Evolutionary conservation across 2,113 vertebrate genomes (phyloP), one percentile per base, ranked within the genome.

Genomic region (Labeo catla): DNA sequence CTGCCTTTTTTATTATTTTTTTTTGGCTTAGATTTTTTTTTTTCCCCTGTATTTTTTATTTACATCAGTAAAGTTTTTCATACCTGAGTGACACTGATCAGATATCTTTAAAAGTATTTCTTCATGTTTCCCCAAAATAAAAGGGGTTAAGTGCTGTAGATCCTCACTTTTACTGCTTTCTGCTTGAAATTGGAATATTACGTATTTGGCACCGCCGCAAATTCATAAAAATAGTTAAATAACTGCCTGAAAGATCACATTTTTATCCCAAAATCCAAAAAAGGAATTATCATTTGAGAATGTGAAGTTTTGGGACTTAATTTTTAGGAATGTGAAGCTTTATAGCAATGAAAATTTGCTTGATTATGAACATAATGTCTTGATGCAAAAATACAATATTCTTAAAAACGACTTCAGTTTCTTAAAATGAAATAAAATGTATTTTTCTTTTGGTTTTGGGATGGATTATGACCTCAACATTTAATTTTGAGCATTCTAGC

Each of bases 111-210:
- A 65, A 72, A 61, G 8, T 19, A 61, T 61, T n/a, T 61, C 0
- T 61, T 61, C 39, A 39, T 77, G 70, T 85, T 87, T 52, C 36
- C 19, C 19, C 23, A 76, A 23, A 52, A 66, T 50, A 52, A 43
- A 61, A 78, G 36, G 28, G 39, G n/a, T 49, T 21, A 3, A 10
- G 3, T 4, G 43, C 13, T 76, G 43, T 84, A 23, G 15, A 34
- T 52, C 34, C 36, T 68, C 15, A 39, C 45, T 21, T 36, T 49
- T 11, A 36, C 76, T 43, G 34, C 43, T 66, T 21, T 85, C 52
- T 3, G 65, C 68, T 85, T 23, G 34, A 39, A 63, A 47, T 63
- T 61, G 10, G 21, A 47, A 63, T 78, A 21, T 39, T 39, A 39
- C 39, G 6, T 57, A 54, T 57, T 57, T 6, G 10, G 15, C 4